Evolutionary conservation across 2,888 invertebrate species (phyloP).

Genomic region (Cantharis flavilabris): DNA sequence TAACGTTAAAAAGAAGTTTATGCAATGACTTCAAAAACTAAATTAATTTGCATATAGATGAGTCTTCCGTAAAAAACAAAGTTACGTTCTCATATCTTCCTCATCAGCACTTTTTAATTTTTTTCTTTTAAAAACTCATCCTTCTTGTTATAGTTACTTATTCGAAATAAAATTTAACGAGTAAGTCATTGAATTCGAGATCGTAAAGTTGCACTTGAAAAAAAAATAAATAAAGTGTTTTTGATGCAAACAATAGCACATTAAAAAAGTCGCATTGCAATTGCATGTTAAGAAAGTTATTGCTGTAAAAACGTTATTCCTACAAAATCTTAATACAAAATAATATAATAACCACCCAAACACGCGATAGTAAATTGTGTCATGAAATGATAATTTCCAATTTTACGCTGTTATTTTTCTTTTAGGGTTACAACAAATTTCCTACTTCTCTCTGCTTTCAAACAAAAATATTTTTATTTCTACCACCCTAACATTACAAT

Average conservation of each 20-base stretch:
- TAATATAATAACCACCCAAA: neutral
- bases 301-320: neutral
- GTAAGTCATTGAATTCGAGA: neutral
- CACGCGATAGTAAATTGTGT: neutral
- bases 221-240: neutral
- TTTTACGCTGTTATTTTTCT: neutral
- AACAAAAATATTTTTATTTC: neutral
- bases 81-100: neutral
- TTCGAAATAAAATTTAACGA: neutral
- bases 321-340: neutral
- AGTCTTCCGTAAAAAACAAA: neutral
- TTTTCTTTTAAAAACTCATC: neutral
- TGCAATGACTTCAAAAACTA: neutral
- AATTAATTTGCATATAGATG: constrained; percentile 1
- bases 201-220: neutral
- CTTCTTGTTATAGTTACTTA: neutral
- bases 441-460: neutral
- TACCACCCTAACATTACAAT: too few relatives aligned
- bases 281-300: neutral
- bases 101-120: neutral
- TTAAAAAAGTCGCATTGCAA: neutral
- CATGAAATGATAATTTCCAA: neutral
- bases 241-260: neutral
- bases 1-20: constrained; percentile 3
- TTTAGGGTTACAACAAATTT: neutral